These are phyloP conservation scores for Lacanobia oleracea DNA, from an alignment of 2,888 invertebrate species.

Conservation along the genomic window DNA sequence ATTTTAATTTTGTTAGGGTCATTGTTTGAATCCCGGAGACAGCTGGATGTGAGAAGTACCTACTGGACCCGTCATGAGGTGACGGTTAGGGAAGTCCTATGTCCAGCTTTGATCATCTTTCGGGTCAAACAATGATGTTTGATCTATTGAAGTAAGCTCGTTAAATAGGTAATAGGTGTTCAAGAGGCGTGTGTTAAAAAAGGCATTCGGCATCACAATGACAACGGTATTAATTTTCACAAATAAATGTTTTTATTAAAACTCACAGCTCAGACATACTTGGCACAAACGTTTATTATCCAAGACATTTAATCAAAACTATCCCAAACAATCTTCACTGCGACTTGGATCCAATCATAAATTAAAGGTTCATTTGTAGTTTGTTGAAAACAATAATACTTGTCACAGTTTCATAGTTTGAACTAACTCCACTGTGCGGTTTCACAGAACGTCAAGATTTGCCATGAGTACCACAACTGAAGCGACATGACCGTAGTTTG, in stretches of 20 bases:
- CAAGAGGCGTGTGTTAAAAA: no score
- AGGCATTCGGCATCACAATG: no score
- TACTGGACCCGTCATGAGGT: not conserved
- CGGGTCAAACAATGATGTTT: no score
- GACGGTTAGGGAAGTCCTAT: not conserved
- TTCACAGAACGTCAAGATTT: conserved; percentile 51
- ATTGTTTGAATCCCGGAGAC: not conserved
- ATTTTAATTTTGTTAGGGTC: no score
- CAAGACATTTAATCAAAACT: conserved; percentile 23
- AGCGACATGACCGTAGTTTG: conserved; percentile 31
- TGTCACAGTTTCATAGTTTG: conserved; percentile 37
- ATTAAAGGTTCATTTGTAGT: conserved; percentile 31
- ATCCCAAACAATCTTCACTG: conserved; percentile 16
- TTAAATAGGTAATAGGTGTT: no score
- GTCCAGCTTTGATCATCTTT: not conserved
- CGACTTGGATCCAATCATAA: conserved; percentile 25
- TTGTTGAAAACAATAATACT: conserved; percentile 42
- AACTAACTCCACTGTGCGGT: conserved; percentile 53
- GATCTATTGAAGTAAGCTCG: no score
- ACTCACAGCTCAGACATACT: not conserved
- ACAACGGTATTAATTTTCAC: not conserved
- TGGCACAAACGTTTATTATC: not conserved
- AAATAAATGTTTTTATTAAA: not conserved
- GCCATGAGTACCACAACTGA: conserved; percentile 44
- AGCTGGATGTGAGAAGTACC: not conserved